Evolutionary conservation across 53 echinoderm and acorn worm species (phyloP).

Genomic region (Paracentrotus lividus): DNA sequence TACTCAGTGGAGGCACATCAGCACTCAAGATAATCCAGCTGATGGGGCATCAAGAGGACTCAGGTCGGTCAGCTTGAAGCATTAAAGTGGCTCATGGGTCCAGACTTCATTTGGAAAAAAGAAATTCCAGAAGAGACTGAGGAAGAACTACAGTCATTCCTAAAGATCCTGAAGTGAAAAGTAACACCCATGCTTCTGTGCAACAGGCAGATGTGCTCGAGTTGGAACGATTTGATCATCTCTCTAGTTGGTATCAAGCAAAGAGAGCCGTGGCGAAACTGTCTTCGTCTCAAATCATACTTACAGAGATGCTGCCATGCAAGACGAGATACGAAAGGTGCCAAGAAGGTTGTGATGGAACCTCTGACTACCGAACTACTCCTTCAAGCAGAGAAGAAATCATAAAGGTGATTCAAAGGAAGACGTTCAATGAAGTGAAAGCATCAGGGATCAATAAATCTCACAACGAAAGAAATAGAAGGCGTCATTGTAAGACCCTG

Average conservation of each 20-base stretch:
- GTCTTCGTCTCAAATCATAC: constrained; percentile 63
- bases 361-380: constrained; percentile 8
- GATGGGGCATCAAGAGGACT: constrained; percentile 70
- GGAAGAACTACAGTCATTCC: background rate
- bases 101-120: constrained; percentile 69
- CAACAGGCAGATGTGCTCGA: constrained; percentile 34
- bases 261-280: constrained; percentile 66
- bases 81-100: constrained; percentile 57
- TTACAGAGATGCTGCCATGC: constrained; percentile 8
- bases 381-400: constrained; percentile 61
- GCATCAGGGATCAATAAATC: background rate
- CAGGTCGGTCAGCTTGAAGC: background rate
- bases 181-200: constrained; percentile 27
- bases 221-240: constrained; percentile 57
- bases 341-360: constrained; percentile 50
- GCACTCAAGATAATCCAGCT: constrained; percentile 58
- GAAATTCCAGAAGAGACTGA: background rate
- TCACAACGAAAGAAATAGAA: background rate
- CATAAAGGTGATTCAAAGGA: constrained; percentile 40
- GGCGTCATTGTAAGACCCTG: too few species aligned
- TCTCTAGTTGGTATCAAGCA: constrained; percentile 59
- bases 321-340: background rate
- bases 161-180: constrained; percentile 76
- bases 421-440: constrained; percentile 26
- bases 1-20: constrained; percentile 52